Evolutionary conservation across 30 jellyfish, hydroid and myxozoan genomes (phyloP), one percentile per base, ranked within the genome.

Genomic region (Aurelia sp.): DNA sequence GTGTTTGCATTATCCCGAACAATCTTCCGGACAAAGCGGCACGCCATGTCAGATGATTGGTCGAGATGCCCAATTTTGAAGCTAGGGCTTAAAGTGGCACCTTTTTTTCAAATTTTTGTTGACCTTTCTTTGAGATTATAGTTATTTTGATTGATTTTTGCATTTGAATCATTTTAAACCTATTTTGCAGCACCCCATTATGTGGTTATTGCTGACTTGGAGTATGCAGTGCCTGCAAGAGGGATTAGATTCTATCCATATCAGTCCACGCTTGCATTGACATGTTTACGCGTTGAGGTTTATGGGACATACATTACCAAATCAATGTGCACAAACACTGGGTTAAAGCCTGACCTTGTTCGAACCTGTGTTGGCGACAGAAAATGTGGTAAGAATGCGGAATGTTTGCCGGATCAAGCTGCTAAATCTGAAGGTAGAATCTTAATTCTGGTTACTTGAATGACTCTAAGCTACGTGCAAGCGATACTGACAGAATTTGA

Each of bases 201-300:
- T 55, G 81, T 48, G 30, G 87, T 84, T 38, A 38, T 40, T 40
- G 50, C 87, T 3, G 70, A 67, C 47, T 86, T 93, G 51, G 82
- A 62, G 27, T 82, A 85, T 52, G 96, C 92, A 13, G 86, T 88
- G 4, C 97, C 92, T 2, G 98, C 96, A 31, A 66, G 89, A 66
- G 96, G 94, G 63, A 58, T 93, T 33, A 91, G 97, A 38, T 52
- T 93, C 75, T 93, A 73, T 64, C 98, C 97, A 27, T 81, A 51
- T 38, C 72, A 78, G 57, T 7, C 24, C 59, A 59, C 53, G 20
- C 27, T 44, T 44, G 55, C 77, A 21, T 51, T 60, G 53, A 63
- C 92, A 33, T 93, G 98, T 76, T 6, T 93, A 22, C 93, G 97
- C 17, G 78, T 88, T 3, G 98, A 93, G 20, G 66, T 88, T 64